Conservation (phyloP, 2,113 vertebrate genomes). For the Sebastes schlegelii region DNA sequence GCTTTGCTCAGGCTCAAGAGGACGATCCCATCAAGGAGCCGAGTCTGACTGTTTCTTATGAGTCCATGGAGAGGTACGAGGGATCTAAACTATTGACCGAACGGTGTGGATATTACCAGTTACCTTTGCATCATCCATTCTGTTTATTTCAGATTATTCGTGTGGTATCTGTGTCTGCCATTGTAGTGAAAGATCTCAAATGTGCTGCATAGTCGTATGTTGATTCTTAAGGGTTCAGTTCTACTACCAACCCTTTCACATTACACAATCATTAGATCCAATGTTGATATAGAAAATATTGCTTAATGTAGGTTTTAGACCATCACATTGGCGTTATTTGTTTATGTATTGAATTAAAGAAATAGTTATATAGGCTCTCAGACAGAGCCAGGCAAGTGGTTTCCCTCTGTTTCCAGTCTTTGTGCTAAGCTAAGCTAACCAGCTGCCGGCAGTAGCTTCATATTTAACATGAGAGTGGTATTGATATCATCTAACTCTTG, state of each 20-base stretch:
- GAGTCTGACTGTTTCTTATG: conserved; percentile 77
- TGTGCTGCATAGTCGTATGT: neutral
- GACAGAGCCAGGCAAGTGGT: neutral
- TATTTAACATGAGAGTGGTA: neutral
- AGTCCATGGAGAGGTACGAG: conserved; percentile 83
- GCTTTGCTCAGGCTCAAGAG: conserved; percentile 89
- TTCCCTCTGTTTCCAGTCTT: neutral
- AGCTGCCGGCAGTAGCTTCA: neutral
- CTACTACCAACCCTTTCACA: neutral
- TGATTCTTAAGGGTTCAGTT: neutral
- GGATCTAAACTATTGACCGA: neutral
- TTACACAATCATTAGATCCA: neutral
- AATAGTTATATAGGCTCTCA: neutral
- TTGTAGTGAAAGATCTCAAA: neutral
- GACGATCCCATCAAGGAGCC: conserved; percentile 76
- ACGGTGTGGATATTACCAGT: neutral
- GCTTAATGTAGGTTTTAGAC: neutral
- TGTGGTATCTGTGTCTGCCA: neutral
- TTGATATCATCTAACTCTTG: neutral
- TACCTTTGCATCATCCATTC: neutral
- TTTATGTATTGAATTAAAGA: neutral
- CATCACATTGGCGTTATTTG: neutral
- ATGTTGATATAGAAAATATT: neutral
- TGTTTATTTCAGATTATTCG: neutral
- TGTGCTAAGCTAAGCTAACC: neutral